These are phyloP conservation scores for Labeo calbasu DNA, from an alignment of 2,797 vertebrate species.

Conservation along the genomic window DNA sequence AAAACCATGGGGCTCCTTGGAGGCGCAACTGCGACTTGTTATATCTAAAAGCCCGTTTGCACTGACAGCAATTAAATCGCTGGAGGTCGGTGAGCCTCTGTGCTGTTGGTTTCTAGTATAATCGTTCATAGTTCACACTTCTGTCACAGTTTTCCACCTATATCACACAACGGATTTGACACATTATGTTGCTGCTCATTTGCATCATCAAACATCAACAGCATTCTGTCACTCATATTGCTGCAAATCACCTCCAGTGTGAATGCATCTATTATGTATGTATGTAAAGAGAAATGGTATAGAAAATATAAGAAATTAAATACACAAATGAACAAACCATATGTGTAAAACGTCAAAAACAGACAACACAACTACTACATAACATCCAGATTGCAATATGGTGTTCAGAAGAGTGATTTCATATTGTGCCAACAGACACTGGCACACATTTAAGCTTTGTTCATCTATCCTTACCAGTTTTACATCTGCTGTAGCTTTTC, in stretches of 20 bases:
- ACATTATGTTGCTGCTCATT: not conserved
- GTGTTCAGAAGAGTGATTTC: not conserved
- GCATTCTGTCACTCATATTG: not conserved
- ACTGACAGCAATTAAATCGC: not conserved
- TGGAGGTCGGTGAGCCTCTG: not conserved
- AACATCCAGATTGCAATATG: not conserved
- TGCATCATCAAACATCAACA: not conserved
- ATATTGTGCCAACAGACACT: conserved; percentile 1
- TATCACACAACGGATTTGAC: not conserved
- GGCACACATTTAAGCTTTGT: not conserved
- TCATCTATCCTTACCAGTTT: not conserved
- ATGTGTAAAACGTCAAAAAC: not conserved
- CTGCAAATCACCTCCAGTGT: not conserved
- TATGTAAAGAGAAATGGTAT: not conserved
- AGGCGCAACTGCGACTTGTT: not conserved
- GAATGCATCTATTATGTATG: not conserved
- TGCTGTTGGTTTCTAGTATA: not conserved
- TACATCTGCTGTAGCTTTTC: not conserved
- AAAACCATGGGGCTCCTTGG: not conserved
- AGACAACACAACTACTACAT: not conserved
- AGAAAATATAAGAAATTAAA: not conserved
- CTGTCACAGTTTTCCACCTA: not conserved
- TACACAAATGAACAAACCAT: not conserved
- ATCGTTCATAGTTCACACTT: not conserved
- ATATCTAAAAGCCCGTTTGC: not conserved